Percentiles rank a stretch among this genome's conserved stretches.
Conservation (phyloP, 2,113 vertebrate species). For the Morone chrysops region DNA sequence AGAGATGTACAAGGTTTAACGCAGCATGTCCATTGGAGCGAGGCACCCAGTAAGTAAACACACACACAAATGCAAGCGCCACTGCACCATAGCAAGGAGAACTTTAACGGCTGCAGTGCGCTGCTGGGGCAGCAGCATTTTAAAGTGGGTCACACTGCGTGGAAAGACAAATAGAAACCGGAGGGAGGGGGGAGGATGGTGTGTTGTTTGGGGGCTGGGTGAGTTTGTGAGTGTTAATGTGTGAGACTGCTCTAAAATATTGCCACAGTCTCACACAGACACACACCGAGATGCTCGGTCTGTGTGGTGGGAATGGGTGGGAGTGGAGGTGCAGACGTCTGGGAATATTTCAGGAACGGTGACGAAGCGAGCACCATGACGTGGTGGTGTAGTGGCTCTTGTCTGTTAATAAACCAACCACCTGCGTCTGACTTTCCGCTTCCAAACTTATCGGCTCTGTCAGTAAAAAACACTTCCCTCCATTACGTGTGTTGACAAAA, state of each 20-base stretch:
- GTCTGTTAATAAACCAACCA: constrained; percentile 35
- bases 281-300: neutral
- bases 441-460: constrained; percentile 27
- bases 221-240: constrained; percentile 27
- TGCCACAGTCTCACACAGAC: constrained; percentile 2
- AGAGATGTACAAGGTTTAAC: constrained; percentile 56
- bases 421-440: constrained; percentile 42
- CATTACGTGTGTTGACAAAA: constrained; percentile 58
- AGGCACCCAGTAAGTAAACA: constrained; percentile 77
- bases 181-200: constrained; percentile 5
- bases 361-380: constrained; percentile 25
- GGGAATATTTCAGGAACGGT: constrained; percentile 43
- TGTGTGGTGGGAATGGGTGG: constrained; percentile 11
- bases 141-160: constrained; percentile 77
- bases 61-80: constrained; percentile 27
- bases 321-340: constrained; percentile 27
- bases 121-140: constrained; percentile 57
- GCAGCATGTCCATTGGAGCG: constrained; percentile 78
- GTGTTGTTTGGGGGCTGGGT: constrained; percentile 49
- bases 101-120: constrained; percentile 50
- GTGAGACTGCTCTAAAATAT: constrained; percentile 35
- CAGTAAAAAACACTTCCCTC: constrained; percentile 15
- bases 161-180: constrained; percentile 60
- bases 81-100: constrained; percentile 53
- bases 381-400: constrained; percentile 12